Evolutionary conservation across 1,140 invertebrate genomes (phyloP), one percentile per base, ranked within the genome.

Genomic region (Rhagoletis pomonella): DNA sequence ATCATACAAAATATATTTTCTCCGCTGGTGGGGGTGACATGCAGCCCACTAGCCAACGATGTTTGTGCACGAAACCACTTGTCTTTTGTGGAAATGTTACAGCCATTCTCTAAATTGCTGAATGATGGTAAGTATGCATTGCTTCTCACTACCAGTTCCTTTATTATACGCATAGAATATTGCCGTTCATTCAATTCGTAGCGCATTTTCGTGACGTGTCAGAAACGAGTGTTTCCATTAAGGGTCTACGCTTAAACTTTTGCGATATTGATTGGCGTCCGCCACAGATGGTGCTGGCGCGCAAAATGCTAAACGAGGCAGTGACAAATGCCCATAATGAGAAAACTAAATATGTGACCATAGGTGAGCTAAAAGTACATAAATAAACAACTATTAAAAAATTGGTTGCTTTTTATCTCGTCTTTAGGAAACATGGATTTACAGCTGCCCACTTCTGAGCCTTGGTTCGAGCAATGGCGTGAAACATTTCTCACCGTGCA

Each of bases 401-500:
- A n/a, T n/a, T n/a, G n/a, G n/a, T n/a, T n/a, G n/a, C n/a, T n/a
- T n/a, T n/a, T n/a, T n/a, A n/a, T n/a, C 88, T n/a, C n/a, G n/a
- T 88, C 90, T 87, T n/a, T 87, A 92, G 94, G 94, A 87, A 90
- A 94, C 92, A 93, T 89, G 89, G 92, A 81, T 90, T 94, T 90
- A 93, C 94, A 96, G 89, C 94, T 97, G 87, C 97, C 97, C 89
- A 94, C 95, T 42, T 94, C 95, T 4, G 96, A 97, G 55, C 97
- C 98, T n/a, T 99, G 98, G 98, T 99, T 97, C 94, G 98, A 99
- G 92, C 95, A 96, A n/a, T 99, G 98, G 97, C 95, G 98, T 90
- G 97, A 98, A 90, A 97, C 96, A 50, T 99, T 99, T 93, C 94
- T 99, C 29, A 96, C 96, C 90, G 96, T 98, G 2, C 96, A 98